Percentiles rank a stretch among this genome's conserved stretches.
These are phyloP conservation scores for Nematostella vectensis DNA, from an alignment of 92 coral and sea anemone genomes.

Conservation along the genomic window DNA sequence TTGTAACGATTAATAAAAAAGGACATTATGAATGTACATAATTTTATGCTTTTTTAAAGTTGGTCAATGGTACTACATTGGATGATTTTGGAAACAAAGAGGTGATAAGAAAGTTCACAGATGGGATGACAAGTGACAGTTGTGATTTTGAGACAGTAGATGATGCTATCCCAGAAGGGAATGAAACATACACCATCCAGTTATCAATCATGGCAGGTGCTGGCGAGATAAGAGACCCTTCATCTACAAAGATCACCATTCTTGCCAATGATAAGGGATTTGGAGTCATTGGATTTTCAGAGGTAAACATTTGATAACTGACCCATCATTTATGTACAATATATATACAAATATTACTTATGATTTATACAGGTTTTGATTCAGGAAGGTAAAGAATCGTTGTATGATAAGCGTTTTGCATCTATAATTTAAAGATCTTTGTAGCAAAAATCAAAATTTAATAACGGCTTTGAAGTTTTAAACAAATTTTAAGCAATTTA, in stretches of 20 bases:
- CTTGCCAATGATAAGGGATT: slow-evolving; percentile 73
- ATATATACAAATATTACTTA: neutral
- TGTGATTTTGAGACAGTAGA: slow-evolving; percentile 46
- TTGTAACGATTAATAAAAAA: no score
- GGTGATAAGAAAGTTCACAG: slow-evolving; percentile 5
- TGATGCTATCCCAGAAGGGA: slow-evolving; percentile 69
- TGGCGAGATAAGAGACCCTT: slow-evolving; percentile 28
- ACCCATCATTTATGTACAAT: neutral
- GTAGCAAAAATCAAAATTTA: no score
- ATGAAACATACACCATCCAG: slow-evolving; percentile 70
- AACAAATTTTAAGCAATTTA: no score
- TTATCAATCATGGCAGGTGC: slow-evolving; percentile 17
- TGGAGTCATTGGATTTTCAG: slow-evolving; percentile 86
- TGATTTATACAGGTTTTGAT: neutral
- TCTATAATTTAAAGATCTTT: no score
- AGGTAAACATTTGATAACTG: no score
- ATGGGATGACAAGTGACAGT: slow-evolving; percentile 9
- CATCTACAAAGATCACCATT: slow-evolving; percentile 51
- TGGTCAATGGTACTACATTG: slow-evolving; percentile 24
- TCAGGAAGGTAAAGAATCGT: no score
- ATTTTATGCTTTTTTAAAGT: slow-evolving; percentile 28
- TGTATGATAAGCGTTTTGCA: no score
- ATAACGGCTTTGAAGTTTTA: no score
- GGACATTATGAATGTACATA: no score
- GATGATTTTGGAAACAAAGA: slow-evolving; percentile 1